These are phyloP conservation scores for Hyposmocoma kahamanoa DNA, from an alignment of 1,140 invertebrate species.

Conservation along the genomic window DNA sequence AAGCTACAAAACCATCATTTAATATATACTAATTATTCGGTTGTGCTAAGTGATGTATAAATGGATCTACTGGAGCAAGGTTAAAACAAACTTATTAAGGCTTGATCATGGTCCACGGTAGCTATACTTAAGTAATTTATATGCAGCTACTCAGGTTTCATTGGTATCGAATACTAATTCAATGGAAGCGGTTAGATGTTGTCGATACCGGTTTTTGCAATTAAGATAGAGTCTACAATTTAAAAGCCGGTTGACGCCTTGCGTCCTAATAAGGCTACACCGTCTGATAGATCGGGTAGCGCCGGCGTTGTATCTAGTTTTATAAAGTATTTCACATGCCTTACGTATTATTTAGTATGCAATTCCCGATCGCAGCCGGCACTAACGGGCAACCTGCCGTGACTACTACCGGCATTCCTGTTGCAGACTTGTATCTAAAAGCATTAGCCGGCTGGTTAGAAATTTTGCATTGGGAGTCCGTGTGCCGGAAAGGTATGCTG, in stretches of 20 bases:
- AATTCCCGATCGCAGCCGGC: conserved; percentile 32
- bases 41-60: background rate
- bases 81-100: conserved; percentile 16
- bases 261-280: conserved; percentile 37
- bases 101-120: conserved; percentile 12
- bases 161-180: conserved; percentile 33
- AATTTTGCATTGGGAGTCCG: conserved; percentile 6
- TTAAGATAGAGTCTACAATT: conserved; percentile 28
- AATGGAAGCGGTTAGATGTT: conserved; percentile 19
- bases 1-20: conserved; percentile 12
- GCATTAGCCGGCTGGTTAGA: conserved; percentile 6
- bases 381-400: conserved; percentile 48
- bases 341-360: conserved; percentile 41
- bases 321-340: conserved; percentile 31
- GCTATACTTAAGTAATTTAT: conserved; percentile 25
- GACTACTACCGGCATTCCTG: conserved; percentile 42
- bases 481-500: conserved; percentile 29
- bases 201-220: conserved; percentile 26
- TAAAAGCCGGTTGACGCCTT: conserved; percentile 24
- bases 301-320: conserved; percentile 22
- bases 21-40: conserved; percentile 23
- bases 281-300: conserved; percentile 27
- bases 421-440: conserved; percentile 20
- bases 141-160: conserved; percentile 23
- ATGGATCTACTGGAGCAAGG: conserved; percentile 4